Conservation (phyloP, 2,113 vertebrate genomes). For the Bostrychus sinensis region DNA sequence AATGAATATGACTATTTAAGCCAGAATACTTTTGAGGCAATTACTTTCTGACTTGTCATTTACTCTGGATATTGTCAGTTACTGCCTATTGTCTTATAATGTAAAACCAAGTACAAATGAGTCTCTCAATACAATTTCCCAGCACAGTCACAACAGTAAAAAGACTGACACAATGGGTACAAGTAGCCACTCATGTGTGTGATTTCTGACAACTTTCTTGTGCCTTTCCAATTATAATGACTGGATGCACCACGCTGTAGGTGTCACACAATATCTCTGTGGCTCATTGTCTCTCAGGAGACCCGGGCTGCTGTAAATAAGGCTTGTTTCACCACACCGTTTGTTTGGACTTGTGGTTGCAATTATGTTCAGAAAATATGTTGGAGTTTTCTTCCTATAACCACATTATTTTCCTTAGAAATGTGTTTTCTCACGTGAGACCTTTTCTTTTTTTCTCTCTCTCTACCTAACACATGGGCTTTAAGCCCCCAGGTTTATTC, state of each 20-base stretch:
- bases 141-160: conserved; percentile 29
- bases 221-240: conserved; percentile 70
- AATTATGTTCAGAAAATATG: conserved; percentile 24
- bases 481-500: too few relatives aligned
- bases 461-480: not conserved
- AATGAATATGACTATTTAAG: too few relatives aligned
- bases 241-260: conserved; percentile 45
- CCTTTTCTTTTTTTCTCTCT: not conserved
- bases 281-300: conserved; percentile 43
- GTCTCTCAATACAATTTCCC: conserved; percentile 54
- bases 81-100: conserved; percentile 45
- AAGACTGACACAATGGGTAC: conserved; percentile 71
- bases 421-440: conserved; percentile 8
- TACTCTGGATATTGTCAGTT: conserved; percentile 17
- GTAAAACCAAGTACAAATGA: conserved; percentile 65
- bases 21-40: conserved; percentile 25
- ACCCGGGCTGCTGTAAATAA: conserved; percentile 49
- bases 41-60: conserved; percentile 40
- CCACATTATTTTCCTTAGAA: conserved; percentile 11
- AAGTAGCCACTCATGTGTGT: conserved; percentile 44
- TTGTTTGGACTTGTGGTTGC: conserved; percentile 31
- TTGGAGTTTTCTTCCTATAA: conserved; percentile 8
- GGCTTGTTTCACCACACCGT: conserved; percentile 27
- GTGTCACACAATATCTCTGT: conserved; percentile 50
- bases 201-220: conserved; percentile 60